phyloP scores from a whole-genome alignment of 2,888 invertebrate species.

The Apotomis turbidana region DNA sequence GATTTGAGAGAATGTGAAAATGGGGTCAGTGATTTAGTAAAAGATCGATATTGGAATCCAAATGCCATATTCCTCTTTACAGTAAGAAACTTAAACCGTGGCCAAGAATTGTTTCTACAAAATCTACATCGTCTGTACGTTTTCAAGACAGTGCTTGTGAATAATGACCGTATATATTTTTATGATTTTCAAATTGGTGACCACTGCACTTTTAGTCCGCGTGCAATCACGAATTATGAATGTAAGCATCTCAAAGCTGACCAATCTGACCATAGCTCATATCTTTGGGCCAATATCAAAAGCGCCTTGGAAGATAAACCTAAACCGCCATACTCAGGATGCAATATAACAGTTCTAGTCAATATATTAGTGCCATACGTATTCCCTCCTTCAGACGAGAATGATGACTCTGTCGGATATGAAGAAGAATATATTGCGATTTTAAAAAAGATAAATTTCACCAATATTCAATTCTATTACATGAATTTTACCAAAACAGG shows the following conservation, averaged over 20 bases:
- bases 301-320: constrained; percentile 8
- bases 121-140: constrained; percentile 36
- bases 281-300: constrained; percentile 16
- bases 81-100: not conserved
- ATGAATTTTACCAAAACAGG: constrained; percentile 15
- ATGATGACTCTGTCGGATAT: constrained; percentile 26
- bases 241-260: constrained; percentile 5
- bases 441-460: constrained; percentile 26
- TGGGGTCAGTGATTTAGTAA: constrained; percentile 34
- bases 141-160: constrained; percentile 35
- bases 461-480: constrained; percentile 22
- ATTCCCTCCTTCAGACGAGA: constrained; percentile 2
- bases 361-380: constrained; percentile 15
- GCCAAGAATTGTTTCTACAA: constrained; percentile 26
- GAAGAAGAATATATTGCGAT: constrained; percentile 39
- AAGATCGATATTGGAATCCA: constrained; percentile 43
- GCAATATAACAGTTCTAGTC: constrained; percentile 34
- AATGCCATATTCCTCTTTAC: constrained; percentile 31
- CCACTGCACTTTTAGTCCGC: constrained; percentile 37
- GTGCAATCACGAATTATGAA: constrained; percentile 31
- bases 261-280: not conserved
- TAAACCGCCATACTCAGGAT: constrained; percentile 36
- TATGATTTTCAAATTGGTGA: constrained; percentile 39
- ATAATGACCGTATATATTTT: constrained; percentile 16
- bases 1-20: constrained; percentile 18